Evolutionary conservation across 2,888 invertebrate species (phyloP).

Genomic region (Luffia ferchaultella): DNA sequence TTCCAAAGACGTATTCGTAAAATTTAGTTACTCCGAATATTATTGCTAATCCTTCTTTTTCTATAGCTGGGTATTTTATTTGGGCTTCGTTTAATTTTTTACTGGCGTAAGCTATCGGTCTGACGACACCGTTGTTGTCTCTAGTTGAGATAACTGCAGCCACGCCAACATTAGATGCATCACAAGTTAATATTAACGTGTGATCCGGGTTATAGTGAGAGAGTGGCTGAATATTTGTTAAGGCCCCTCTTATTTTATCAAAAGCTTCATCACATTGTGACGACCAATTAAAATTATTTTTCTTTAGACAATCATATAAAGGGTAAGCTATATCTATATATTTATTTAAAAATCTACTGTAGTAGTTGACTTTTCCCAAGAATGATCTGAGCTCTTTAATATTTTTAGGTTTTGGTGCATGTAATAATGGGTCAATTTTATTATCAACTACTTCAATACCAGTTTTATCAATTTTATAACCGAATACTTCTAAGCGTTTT

Average conservation of each 20-base stretch:
- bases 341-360: no score
- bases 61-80: not conserved
- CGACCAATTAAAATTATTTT: not conserved
- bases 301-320: not conserved
- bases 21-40: not conserved
- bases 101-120: not conserved
- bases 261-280: not conserved
- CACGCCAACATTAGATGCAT: not conserved
- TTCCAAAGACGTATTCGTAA: not conserved
- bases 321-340: not conserved
- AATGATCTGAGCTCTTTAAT: no score
- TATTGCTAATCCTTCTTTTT: not conserved
- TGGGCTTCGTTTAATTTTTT: not conserved
- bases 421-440: no score
- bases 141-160: not conserved
- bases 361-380: no score
- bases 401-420: no score
- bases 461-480: conserved; percentile 10
- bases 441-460: no score
- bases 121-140: not conserved
- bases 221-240: not conserved
- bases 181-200: not conserved
- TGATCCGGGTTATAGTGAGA: not conserved
- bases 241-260: not conserved
- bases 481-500: no score